phyloP scores from a whole-genome alignment of 2,888 invertebrate genomes.

The Tryphoninae sp. region DNA sequence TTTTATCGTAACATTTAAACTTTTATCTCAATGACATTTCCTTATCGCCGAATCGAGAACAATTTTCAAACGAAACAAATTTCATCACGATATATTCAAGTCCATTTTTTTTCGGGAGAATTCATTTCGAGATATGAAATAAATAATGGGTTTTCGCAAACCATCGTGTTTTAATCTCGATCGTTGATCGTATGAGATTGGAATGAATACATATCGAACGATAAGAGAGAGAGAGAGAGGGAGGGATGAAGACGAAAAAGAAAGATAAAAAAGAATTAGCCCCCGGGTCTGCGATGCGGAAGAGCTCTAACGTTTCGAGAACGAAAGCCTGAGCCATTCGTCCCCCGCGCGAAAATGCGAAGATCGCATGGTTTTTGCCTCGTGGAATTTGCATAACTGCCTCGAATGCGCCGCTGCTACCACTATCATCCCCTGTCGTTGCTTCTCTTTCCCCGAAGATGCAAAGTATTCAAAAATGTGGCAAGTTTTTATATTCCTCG shows the following conservation, averaged over 20 bases:
- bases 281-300: slow-evolving; percentile 4
- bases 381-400: slow-evolving; percentile 50
- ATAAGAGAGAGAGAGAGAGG: neutral
- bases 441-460: neutral
- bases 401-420: neutral
- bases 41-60: neutral
- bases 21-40: too few relatives aligned
- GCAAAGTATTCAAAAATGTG: neutral
- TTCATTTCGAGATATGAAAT: neutral
- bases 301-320: slow-evolving; percentile 5
- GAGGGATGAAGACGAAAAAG: neutral
- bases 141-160: slow-evolving; percentile 1
- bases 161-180: neutral
- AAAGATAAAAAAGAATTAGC: slow-evolving; percentile 16
- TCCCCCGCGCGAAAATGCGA: slow-evolving; percentile 32
- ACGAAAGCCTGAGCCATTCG: slow-evolving; percentile 11
- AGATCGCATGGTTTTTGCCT: slow-evolving; percentile 47
- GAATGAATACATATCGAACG: slow-evolving; percentile 10
- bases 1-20: too few relatives aligned
- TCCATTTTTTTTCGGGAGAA: neutral
- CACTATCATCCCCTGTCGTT: neutral
- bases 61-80: slow-evolving; percentile 1
- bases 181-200: slow-evolving; percentile 5
- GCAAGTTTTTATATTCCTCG: neutral
- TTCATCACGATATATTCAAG: neutral